A percentile compares a stretch with the other conserved stretches of the same genome.
Evolutionary conservation across 2,113 vertebrate genomes (phyloP).

Genomic region (Lampris megalopsis): DNA sequence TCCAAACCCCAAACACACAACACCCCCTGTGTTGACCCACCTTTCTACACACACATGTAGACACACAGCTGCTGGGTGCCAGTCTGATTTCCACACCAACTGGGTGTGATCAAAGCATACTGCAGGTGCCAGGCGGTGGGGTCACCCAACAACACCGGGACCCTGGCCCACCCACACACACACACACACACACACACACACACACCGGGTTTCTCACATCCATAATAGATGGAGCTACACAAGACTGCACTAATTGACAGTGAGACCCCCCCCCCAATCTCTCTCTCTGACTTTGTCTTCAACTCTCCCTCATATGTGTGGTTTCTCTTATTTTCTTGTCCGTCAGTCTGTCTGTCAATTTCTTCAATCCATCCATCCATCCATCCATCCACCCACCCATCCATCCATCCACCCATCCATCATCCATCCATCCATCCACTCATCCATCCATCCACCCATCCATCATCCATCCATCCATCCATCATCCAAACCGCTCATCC

Average conservation of each 20-base stretch:
- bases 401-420: too few relatives aligned
- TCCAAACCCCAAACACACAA: neutral
- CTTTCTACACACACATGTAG: neutral
- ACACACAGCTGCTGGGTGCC: constrained; percentile 36
- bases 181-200: constrained; percentile 23
- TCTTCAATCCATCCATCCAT: too few relatives aligned
- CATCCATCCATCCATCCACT: too few relatives aligned
- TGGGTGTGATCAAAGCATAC: constrained; percentile 86
- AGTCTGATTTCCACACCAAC: constrained; percentile 48
- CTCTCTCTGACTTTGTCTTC: neutral
- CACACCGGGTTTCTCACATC: constrained; percentile 85
- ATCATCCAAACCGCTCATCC: too few relatives aligned
- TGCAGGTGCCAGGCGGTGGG: constrained; percentile 82
- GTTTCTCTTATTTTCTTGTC: too few relatives aligned
- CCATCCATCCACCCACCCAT: too few relatives aligned
- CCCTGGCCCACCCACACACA: constrained; percentile 69
- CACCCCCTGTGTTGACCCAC: neutral
- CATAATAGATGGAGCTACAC: constrained; percentile 92
- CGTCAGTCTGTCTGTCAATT: too few relatives aligned
- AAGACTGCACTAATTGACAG: constrained; percentile 90
- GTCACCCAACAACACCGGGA: constrained; percentile 65
- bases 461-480: too few relatives aligned
- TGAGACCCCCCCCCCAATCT: constrained; percentile 62
- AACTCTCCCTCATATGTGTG: too few relatives aligned
- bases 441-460: too few relatives aligned